Evolutionary conservation across 2,113 vertebrate species (phyloP).

Genomic region (Eubucco bourcierii): DNA sequence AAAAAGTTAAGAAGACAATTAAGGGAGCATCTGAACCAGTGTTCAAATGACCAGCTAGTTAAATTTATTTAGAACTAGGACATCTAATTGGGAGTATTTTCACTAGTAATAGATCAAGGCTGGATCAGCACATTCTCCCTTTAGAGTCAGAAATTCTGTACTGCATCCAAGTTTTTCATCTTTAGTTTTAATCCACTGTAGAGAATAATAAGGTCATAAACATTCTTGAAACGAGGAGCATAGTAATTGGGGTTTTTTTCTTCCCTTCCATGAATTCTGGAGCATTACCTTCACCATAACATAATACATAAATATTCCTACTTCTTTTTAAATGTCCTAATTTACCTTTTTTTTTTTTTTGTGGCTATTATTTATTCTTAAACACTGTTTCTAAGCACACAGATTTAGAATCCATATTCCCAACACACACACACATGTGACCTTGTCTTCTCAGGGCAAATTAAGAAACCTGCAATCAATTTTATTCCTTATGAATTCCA

Average conservation of each 20-base stretch:
- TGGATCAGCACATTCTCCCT: not conserved
- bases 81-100: not conserved
- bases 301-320: not conserved
- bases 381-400: not conserved
- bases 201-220: not conserved
- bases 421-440: not conserved
- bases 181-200: not conserved
- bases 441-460: not conserved
- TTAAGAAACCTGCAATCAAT: slow-evolving; percentile 30
- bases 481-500: not conserved
- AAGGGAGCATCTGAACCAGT: not conserved
- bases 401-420: not conserved
- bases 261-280: not conserved
- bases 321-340: not conserved
- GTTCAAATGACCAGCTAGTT: not conserved
- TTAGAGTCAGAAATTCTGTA: slow-evolving; percentile 23
- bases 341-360: not conserved
- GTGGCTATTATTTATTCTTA: not conserved
- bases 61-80: not conserved
- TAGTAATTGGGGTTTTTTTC: not conserved
- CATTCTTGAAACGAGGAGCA: not conserved
- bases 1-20: not conserved
- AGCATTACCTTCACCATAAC: not conserved
- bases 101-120: not conserved
- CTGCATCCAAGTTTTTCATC: not conserved